These are phyloP conservation scores for Drosophila kuntzei DNA, from an alignment of 2,888 invertebrate genomes.

Conservation along the genomic window DNA sequence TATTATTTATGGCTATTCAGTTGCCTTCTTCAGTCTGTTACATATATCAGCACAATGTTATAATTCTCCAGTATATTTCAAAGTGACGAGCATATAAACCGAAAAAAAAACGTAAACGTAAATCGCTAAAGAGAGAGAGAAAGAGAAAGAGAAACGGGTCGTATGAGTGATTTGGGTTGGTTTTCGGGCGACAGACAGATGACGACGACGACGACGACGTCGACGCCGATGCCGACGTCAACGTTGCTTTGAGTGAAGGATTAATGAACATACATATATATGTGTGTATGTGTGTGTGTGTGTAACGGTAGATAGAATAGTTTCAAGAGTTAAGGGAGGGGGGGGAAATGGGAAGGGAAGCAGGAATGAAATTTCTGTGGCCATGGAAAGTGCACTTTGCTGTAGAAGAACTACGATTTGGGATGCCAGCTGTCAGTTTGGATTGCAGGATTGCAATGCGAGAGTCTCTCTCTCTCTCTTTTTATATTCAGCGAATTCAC, in stretches of 20 bases:
- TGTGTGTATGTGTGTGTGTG: constrained; percentile 13
- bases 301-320: constrained; percentile 35
- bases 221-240: constrained; percentile 32
- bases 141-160: too few relatives aligned
- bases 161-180: constrained; percentile 67
- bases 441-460: constrained; percentile 26
- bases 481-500: constrained; percentile 33
- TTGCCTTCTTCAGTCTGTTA: neutral
- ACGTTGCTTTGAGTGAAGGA: constrained; percentile 68
- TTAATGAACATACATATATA: constrained; percentile 57
- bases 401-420: constrained; percentile 58
- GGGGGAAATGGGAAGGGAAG: neutral
- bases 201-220: constrained; percentile 44
- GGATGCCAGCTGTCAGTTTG: constrained; percentile 67
- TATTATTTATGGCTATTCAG: neutral
- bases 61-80: neutral
- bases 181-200: constrained; percentile 61
- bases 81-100: neutral
- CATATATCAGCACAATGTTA: neutral
- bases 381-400: constrained; percentile 76
- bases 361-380: constrained; percentile 59
- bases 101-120: constrained; percentile 5
- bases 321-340: neutral
- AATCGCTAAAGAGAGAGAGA: neutral
- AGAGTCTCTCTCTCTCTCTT: constrained; percentile 20